Conservation (phyloP, 2,797 vertebrate genomes). For the Vespertilio murinus region DNA sequence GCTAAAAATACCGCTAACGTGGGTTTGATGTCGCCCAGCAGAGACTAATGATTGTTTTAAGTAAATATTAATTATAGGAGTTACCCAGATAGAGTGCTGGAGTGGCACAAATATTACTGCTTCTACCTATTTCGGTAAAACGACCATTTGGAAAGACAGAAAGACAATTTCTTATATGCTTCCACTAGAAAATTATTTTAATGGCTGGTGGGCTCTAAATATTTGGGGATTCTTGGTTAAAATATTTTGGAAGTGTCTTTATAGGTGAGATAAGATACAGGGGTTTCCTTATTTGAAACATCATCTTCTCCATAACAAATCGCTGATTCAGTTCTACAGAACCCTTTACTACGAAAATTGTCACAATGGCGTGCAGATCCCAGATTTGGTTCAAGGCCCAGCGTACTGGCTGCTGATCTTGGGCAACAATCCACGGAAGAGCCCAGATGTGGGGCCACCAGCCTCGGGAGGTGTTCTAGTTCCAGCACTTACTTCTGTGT, state of each 20-base stretch:
- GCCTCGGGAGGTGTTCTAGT: background rate
- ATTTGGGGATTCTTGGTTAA: background rate
- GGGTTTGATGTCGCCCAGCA: constrained; percentile 70
- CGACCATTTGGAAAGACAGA: background rate
- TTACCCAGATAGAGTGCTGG: constrained; percentile 53
- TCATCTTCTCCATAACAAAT: background rate
- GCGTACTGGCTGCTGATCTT: background rate
- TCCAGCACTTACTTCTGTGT: background rate
- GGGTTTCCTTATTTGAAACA: constrained; percentile 3
- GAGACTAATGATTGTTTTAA: constrained; percentile 80
- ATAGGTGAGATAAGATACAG: background rate
- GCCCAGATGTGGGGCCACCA: background rate
- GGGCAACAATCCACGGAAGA: background rate
- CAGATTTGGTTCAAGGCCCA: background rate
- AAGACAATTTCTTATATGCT: background rate
- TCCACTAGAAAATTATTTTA: background rate
- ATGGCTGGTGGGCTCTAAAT: background rate
- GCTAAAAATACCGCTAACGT: constrained; percentile 72
- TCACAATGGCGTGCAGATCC: background rate
- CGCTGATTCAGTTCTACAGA: background rate
- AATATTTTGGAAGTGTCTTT: constrained; percentile 8
- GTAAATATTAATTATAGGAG: constrained; percentile 78
- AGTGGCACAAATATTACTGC: constrained; percentile 26
- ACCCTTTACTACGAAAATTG: background rate
- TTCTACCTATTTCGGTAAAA: background rate